Evolutionary conservation across 1,140 invertebrate species (phyloP), one percentile per base, ranked within the genome.

Genomic region (Scylla paramamosain): DNA sequence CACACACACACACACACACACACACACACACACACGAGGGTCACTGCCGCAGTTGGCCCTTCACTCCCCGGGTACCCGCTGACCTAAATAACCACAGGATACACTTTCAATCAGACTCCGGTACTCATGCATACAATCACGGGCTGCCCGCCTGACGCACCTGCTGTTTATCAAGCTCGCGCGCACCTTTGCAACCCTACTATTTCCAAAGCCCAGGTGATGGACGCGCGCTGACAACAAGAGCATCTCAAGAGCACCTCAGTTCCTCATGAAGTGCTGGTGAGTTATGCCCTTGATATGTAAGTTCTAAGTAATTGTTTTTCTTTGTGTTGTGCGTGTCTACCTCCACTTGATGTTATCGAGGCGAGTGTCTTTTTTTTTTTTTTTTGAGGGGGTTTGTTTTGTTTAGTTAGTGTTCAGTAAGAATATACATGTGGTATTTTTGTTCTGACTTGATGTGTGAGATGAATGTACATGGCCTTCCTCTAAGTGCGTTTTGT

Each of bases 41-140:
- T 77, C 67, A 77, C 20, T 20, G 39, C 39, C 39, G 39, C 39
- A 25, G 20, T 77, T 77, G 25, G 67, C 67, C 67, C 67, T 77
- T 77, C 67, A 77, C 67, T 77, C 16, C 8, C 20, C 3, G 25
- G 67, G n/a, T 77, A 77, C 67, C 67, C 67, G n/a, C 20, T 77
- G 67, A 77, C 67, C 67, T n/a, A 77, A 77, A 77, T 77, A 77
- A 77, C 67, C 67, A 77, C 67, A 77, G 67, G 67, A 77, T 77
- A 77, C 67, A 77, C 67, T 77, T 77, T 77, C 67, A 77, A 77
- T 77, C 67, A 77, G 67, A 7, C 67, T 12, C 52, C 20, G 67
- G 10, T 77, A 77, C 25, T n/a, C 67, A 25, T 77, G 67, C 67
- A 77, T 77, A 77, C 67, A 77, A 77, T 77, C 10, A 77, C 67